These are phyloP conservation scores for Podarcis siculus DNA, from an alignment of 2,797 vertebrate genomes.

Conservation along the genomic window DNA sequence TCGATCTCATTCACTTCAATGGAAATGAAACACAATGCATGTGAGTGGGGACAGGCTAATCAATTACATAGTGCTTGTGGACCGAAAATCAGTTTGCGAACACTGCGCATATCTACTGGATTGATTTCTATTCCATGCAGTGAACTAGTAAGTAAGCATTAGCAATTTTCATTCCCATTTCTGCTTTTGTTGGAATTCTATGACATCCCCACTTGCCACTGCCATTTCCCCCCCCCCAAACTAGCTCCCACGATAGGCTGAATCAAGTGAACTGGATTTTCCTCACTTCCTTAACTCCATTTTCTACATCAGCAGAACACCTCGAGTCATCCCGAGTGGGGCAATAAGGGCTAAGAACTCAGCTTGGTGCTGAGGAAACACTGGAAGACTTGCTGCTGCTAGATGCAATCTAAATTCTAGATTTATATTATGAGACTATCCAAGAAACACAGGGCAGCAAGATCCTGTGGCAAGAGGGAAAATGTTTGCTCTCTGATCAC, in stretches of 20 bases:
- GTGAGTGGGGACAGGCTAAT: too few relatives aligned
- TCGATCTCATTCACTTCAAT: too few relatives aligned
- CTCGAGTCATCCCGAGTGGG: not conserved
- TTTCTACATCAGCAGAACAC: not conserved
- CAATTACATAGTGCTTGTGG: too few relatives aligned
- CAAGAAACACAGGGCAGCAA: constrained; percentile 20
- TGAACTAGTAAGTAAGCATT: too few relatives aligned
- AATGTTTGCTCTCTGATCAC: not conserved
- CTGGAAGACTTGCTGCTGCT: not conserved
- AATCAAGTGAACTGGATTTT: not conserved
- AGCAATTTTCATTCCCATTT: too few relatives aligned
- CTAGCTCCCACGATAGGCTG: not conserved
- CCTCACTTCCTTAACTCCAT: not conserved
- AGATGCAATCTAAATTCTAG: not conserved
- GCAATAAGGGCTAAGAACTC: not conserved
- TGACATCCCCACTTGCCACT: not conserved
- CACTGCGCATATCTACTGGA: too few relatives aligned
- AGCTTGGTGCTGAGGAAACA: not conserved
- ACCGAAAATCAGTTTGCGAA: too few relatives aligned
- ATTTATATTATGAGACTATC: constrained; percentile 20
- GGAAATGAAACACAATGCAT: too few relatives aligned
- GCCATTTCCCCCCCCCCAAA: not conserved
- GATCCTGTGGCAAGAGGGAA: not conserved
- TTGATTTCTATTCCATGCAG: too few relatives aligned
- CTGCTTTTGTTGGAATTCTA: too few relatives aligned